A percentile compares a stretch with the other conserved stretches of the same genome.
Conservation (phyloP, 1,140 invertebrate genomes). For the Campodea augens region DNA sequence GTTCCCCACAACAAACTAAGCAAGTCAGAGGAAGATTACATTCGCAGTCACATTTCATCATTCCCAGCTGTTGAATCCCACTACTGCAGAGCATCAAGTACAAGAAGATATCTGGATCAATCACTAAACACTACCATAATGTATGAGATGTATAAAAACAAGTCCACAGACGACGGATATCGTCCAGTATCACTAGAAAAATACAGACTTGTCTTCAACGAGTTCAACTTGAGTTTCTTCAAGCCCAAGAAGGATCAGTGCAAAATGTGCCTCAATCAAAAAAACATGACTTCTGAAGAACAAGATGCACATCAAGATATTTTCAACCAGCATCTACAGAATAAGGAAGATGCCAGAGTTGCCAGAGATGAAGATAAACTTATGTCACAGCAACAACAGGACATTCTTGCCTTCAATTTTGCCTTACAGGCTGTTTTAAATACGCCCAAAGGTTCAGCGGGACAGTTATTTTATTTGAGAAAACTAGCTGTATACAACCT, state of each 20-base stretch:
- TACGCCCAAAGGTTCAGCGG: background rate
- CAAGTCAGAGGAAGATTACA: background rate
- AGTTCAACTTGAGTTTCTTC: background rate
- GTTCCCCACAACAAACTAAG: too few relatives aligned
- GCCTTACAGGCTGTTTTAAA: constrained; percentile 1
- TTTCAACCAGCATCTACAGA: background rate
- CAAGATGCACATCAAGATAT: background rate
- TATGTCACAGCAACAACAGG: background rate
- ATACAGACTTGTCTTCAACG: background rate
- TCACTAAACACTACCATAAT: background rate
- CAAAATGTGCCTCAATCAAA: background rate
- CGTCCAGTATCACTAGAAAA: background rate
- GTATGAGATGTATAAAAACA: background rate
- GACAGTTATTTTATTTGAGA: constrained; percentile 19
- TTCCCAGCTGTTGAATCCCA: constrained; percentile 1
- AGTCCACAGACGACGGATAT: background rate
- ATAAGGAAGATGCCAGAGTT: background rate
- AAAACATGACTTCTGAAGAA: background rate
- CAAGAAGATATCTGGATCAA: background rate
- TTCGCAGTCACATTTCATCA: background rate
- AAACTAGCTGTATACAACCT: constrained; percentile 27
- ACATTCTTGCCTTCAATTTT: constrained; percentile 3
- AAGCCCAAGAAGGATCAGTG: background rate
- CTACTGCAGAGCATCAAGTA: background rate
- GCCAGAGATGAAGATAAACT: background rate